Percentiles rank a stretch among this genome's conserved stretches.
These are phyloP conservation scores for Nothocercus nigrocapillus DNA, from an alignment of 2,113 vertebrate genomes.

Conservation along the genomic window DNA sequence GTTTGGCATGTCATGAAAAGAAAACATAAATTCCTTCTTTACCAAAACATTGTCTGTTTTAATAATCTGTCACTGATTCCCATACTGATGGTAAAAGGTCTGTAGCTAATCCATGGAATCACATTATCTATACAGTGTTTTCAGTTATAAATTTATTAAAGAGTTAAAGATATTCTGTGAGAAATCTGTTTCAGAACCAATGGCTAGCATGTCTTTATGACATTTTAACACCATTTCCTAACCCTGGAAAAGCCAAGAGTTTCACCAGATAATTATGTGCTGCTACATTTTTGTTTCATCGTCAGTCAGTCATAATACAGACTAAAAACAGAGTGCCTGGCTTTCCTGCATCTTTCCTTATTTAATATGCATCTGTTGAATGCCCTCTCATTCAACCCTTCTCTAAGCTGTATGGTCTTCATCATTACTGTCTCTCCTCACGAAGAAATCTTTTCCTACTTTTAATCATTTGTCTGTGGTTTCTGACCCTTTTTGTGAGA, in stretches of 20 bases:
- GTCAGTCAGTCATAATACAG: background rate
- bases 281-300: background rate
- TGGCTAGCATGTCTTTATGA: background rate
- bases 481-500: background rate
- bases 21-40: conserved; percentile 14
- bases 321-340: background rate
- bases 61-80: conserved; percentile 18
- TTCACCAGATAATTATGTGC: background rate
- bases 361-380: background rate
- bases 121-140: conserved; percentile 15
- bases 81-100: background rate
- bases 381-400: background rate
- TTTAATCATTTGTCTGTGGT: background rate
- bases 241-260: background rate
- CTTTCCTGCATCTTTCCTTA: background rate
- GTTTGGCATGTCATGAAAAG: conserved; percentile 12
- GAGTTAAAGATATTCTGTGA: background rate
- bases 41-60: conserved; percentile 32
- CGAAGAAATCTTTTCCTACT: background rate
- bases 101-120: conserved; percentile 10
- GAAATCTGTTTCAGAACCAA: background rate
- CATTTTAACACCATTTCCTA: background rate
- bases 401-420: background rate
- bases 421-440: background rate
- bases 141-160: conserved; percentile 37